These are phyloP conservation scores for Temnopleurus reevesii DNA, from an alignment of 53 echinoderm and acorn worm genomes.

Conservation along the genomic window DNA sequence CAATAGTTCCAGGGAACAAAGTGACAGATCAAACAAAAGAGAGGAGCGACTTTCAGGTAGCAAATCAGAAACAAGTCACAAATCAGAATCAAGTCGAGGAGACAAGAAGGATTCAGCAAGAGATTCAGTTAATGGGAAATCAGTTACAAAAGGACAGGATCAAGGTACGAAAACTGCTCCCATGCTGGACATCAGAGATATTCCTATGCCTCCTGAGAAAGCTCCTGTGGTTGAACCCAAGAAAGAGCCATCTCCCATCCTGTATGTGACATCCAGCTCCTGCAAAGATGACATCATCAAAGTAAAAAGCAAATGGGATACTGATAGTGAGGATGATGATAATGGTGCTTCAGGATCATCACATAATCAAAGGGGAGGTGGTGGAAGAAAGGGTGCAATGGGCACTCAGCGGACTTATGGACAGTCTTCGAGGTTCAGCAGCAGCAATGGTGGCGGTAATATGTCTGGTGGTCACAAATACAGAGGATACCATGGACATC, in stretches of 20 bases:
- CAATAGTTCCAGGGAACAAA: conserved; percentile 1
- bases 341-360: background rate
- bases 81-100: background rate
- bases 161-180: background rate
- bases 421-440: background rate
- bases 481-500: conserved; percentile 13
- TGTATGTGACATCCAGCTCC: conserved; percentile 38
- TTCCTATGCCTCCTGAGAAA: conserved; percentile 48
- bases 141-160: background rate
- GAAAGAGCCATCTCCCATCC: conserved; percentile 48
- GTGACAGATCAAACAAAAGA: conserved; percentile 1
- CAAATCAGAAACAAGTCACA: background rate
- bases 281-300: conserved; percentile 57
- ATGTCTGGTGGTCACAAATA: background rate
- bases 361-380: background rate
- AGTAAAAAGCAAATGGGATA: conserved; percentile 56
- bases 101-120: background rate
- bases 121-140: background rate
- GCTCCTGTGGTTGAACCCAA: background rate
- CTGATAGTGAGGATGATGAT: conserved; percentile 59
- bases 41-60: background rate
- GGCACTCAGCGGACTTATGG: background rate
- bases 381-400: background rate
- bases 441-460: background rate
- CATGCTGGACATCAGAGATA: background rate